Conservation (phyloP, 2,113 vertebrate genomes). For the Stigmatopora argus region DNA sequence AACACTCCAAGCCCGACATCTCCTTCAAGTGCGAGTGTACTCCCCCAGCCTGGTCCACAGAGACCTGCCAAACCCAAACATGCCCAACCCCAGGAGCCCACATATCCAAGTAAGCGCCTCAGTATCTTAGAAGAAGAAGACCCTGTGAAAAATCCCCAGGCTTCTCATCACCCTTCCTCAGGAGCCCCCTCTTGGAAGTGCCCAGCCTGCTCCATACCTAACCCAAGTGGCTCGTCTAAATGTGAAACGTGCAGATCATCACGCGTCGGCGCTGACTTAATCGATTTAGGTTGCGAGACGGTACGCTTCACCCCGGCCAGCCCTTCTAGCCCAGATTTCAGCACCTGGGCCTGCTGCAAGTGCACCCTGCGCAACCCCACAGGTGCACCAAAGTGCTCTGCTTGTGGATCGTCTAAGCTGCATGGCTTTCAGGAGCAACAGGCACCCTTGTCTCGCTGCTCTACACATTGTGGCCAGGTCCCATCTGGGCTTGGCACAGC, state of each 20-base stretch:
- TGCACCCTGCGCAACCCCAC: conserved; percentile 92
- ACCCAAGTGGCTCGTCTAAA: conserved; percentile 41
- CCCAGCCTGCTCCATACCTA: conserved; percentile 72
- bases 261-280: conserved; percentile 72
- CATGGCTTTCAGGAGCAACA: conserved; percentile 87
- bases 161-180: conserved; percentile 26
- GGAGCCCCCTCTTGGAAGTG: conserved; percentile 75
- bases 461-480: conserved; percentile 66
- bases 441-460: conserved; percentile 53
- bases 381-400: conserved; percentile 77
- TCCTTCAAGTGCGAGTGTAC: conserved; percentile 50
- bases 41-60: conserved; percentile 54
- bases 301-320: conserved; percentile 88
- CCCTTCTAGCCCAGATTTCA: conserved; percentile 92
- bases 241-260: conserved; percentile 75
- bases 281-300: conserved; percentile 81
- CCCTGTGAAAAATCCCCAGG: conserved; percentile 40
- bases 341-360: conserved; percentile 90
- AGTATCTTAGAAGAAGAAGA: conserved; percentile 85
- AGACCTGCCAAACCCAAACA: conserved; percentile 66
- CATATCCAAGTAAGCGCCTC: conserved; percentile 80
- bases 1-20: conserved; percentile 67
- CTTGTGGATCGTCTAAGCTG: conserved; percentile 88
- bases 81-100: conserved; percentile 63
- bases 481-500: conserved; percentile 49